Evolutionary conservation across 2,888 invertebrate genomes (phyloP).

Genomic region (Lepidonotus clava): DNA sequence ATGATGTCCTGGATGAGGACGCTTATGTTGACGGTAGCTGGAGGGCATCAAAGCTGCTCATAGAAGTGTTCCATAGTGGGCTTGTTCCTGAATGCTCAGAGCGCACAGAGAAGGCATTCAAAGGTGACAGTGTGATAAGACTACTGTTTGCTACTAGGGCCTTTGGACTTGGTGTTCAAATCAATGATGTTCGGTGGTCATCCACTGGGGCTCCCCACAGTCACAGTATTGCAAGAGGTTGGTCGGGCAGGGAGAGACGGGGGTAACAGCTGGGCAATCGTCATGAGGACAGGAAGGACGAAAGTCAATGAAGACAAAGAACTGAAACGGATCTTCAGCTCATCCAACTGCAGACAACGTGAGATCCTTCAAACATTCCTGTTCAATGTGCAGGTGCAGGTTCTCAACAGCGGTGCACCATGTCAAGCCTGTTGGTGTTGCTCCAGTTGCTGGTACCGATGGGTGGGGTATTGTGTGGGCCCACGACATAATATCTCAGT

Average conservation of each 20-base stretch:
- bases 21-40: neutral
- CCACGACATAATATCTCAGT: no score
- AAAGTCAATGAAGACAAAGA: neutral
- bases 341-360: neutral
- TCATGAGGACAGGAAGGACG: neutral
- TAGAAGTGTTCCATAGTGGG: neutral
- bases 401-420: neutral
- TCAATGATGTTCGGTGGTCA: neutral
- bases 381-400: neutral
- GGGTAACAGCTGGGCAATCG: neutral
- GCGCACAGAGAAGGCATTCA: neutral
- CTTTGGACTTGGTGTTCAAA: neutral
- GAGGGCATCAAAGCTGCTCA: neutral
- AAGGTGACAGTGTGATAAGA: neutral
- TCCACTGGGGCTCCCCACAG: constrained; percentile 1
- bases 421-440: neutral
- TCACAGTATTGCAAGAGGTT: constrained; percentile 3
- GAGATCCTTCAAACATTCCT: neutral
- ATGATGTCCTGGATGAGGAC: constrained; percentile 1
- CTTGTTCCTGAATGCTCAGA: neutral
- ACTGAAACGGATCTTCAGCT: no score
- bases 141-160: neutral
- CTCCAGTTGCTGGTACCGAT: neutral
- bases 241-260: neutral
- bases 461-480: no score